Evolutionary conservation across 2,888 invertebrate species (phyloP), one percentile per base, ranked within the genome.

Genomic region (Rhagonycha fulva): DNA sequence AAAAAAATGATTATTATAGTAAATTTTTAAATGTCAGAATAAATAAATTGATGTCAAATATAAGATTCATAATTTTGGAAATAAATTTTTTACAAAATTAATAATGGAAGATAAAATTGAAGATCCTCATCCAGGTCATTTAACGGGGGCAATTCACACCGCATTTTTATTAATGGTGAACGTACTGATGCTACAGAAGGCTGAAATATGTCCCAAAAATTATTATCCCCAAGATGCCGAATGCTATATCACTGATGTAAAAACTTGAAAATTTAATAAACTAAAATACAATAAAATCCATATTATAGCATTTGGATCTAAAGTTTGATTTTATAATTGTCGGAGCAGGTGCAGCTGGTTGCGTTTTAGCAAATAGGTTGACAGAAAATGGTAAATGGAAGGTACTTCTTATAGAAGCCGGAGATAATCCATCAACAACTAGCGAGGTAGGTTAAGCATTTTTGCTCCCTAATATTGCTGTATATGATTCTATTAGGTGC

Each of bases 301-400:
- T 67, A 75, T 79, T 79, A 12, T 62, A 84, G 83, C 81, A 79
- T n/a, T 74, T 82, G 11, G 80, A 81, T 28, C 79, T 81, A 14
- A 79, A 82, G 12, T 88, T 85, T 78, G 89, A 89, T 78, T 91
- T 88, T 80, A 84, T 89, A 62, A 82, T 88, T 78, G 88, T 90
- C 23, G 90, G 90, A 7, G 89, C 87, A 0, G 90, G 90, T 0
- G 87, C 89, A 0, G 89, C 89, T 0, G 90, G 90, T 1, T 88
- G 89, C 47, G 89, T 89, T 2, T 76, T 90, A 12, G 90, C 90
- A 30, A 89, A 88, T 79, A 84, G 89, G 19, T 83, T 90, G 14
- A 84, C 88, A 0, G 88, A 88, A 79, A 80, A 84, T 14, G 76
- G 81, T 26, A 78, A 84, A 47, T 88, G 87, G 87, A 86, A 80